Evolutionary conservation across 2,113 vertebrate species (phyloP).

Genomic region (Rhodinocichla rosea): DNA sequence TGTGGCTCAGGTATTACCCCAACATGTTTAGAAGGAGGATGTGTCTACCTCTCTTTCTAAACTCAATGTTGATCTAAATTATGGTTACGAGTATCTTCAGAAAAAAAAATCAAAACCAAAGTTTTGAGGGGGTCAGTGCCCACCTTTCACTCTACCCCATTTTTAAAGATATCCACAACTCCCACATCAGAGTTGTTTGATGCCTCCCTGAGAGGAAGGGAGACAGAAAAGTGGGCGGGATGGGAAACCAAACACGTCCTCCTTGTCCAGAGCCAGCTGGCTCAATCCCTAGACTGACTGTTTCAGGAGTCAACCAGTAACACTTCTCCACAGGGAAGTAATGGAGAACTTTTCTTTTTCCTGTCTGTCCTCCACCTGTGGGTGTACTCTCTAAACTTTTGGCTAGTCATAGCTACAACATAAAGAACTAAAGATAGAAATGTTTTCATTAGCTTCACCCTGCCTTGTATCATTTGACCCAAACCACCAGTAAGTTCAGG

Average conservation of each 20-base stretch:
- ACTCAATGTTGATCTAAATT: neutral
- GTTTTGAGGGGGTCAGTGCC: neutral
- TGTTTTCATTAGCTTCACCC: neutral
- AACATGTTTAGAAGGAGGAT: neutral
- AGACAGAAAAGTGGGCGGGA: neutral
- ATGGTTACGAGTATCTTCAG: accelerated
- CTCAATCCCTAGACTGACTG: neutral
- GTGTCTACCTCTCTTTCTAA: neutral
- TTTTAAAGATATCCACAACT: neutral
- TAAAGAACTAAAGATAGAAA: neutral
- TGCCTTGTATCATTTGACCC: neutral
- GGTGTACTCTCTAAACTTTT: neutral
- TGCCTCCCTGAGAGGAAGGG: neutral
- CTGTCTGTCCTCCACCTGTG: neutral
- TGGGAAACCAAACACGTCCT: neutral
- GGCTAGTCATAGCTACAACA: neutral
- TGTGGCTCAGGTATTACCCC: neutral
- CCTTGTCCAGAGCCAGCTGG: neutral
- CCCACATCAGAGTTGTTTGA: neutral
- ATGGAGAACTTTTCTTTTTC: neutral
- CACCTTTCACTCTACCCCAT: neutral
- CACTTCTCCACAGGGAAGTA: neutral
- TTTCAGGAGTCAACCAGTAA: neutral
- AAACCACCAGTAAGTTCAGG: neutral
- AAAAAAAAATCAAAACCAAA: neutral